Conservation (phyloP, 92 coral and sea anemone genomes). For the Meandrina meandrites region DNA sequence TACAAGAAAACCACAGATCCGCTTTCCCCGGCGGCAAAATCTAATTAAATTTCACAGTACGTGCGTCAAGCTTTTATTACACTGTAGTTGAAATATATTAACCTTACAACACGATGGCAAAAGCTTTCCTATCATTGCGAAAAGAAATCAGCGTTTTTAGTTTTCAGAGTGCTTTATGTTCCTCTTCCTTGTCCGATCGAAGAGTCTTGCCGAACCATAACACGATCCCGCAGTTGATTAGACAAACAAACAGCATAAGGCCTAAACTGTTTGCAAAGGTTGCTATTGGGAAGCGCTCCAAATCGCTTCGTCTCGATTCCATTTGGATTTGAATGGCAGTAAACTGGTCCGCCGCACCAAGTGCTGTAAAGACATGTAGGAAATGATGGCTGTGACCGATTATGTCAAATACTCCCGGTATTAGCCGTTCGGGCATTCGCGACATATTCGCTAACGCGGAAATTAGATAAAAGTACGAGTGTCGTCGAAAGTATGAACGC, state of each 20-base stretch:
- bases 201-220: constrained; percentile 78
- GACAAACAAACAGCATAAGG: constrained; percentile 69
- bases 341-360: constrained; percentile 91
- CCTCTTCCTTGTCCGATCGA: constrained; percentile 92
- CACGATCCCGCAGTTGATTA: constrained; percentile 77
- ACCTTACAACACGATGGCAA: background rate
- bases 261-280: constrained; percentile 77
- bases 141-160: background rate
- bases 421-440: constrained; percentile 87
- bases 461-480: constrained; percentile 75
- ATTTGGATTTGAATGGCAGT: constrained; percentile 85
- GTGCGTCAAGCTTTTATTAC: background rate
- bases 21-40: background rate
- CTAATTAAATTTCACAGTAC: background rate
- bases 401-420: constrained; percentile 90
- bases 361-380: constrained; percentile 88
- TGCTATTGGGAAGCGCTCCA: constrained; percentile 52
- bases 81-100: too few species aligned
- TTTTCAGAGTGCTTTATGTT: constrained; percentile 49
- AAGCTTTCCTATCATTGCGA: background rate
- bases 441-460: constrained; percentile 89
- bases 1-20: background rate
- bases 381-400: constrained; percentile 97
- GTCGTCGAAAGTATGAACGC: constrained; percentile 78
- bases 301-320: constrained; percentile 65